A percentile compares a stretch with the other conserved stretches of the same genome.
These are phyloP conservation scores for Chrysochloris asiatica DNA, from an alignment of 2,113 vertebrate genomes.

Conservation along the genomic window DNA sequence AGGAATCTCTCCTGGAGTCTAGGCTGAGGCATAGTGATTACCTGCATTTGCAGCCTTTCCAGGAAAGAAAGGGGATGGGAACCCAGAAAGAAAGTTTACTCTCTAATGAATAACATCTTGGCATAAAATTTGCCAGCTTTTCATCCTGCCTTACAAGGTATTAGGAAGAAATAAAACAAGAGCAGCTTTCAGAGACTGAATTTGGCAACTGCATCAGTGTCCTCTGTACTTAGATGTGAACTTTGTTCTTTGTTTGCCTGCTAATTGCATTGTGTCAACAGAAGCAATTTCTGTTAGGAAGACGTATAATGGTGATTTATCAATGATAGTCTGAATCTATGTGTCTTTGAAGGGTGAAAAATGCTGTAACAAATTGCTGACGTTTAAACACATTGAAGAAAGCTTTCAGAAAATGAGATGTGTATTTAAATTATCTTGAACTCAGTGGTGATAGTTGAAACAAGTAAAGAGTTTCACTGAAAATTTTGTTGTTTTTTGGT, in stretches of 20 bases:
- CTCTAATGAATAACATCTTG: not conserved
- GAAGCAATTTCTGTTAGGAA: constrained; percentile 75
- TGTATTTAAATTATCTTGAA: constrained; percentile 37
- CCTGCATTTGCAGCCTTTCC: not conserved
- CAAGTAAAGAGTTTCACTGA: not conserved
- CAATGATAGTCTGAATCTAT: constrained; percentile 73
- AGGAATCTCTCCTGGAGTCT: not conserved
- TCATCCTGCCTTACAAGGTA: not conserved
- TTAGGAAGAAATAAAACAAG: not conserved
- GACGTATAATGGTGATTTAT: constrained; percentile 61
- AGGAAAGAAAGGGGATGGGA: not conserved
- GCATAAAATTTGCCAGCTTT: not conserved
- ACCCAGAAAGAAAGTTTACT: not conserved
- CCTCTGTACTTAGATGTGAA: constrained; percentile 72
- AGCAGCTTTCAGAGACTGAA: constrained; percentile 39
- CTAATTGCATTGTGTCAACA: constrained; percentile 79
- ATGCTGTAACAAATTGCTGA: constrained; percentile 73
- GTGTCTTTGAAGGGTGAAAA: constrained; percentile 74
- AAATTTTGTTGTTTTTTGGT: not conserved
- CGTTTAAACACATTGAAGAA: constrained; percentile 72
- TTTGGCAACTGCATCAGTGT: constrained; percentile 55
- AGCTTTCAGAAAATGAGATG: constrained; percentile 74
- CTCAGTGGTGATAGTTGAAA: not conserved
- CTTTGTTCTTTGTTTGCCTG: constrained; percentile 75
- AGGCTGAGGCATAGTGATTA: not conserved